Percentiles rank a stretch among this genome's conserved stretches.
Conservation (phyloP, 2,797 vertebrate species). For the Microhierax caerulescens region DNA sequence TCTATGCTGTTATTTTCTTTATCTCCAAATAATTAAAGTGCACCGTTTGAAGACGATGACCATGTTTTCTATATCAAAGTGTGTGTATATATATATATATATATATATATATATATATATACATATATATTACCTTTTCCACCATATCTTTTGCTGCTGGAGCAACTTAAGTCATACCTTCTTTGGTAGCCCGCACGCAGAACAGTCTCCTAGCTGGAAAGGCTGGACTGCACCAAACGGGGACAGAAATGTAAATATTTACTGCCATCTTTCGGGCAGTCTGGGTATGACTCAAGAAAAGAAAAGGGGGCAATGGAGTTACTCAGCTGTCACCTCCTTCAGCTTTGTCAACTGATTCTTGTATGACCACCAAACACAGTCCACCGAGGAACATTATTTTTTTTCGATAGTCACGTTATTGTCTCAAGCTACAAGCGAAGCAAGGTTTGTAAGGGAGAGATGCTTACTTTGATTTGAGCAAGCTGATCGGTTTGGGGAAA, state of each 20-base stretch:
- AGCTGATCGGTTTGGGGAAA: neutral
- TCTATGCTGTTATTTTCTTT: neutral
- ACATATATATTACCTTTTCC: neutral
- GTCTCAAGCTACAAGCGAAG: neutral
- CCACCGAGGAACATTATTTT: neutral
- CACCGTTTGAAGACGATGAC: neutral
- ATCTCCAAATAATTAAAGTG: neutral
- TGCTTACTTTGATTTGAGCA: neutral
- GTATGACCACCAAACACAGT: neutral
- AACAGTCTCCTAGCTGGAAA: neutral
- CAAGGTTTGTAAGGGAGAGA: neutral
- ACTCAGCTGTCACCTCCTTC: neutral
- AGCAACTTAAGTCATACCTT: neutral
- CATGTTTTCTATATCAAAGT: neutral
- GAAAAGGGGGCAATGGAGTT: accelerated
- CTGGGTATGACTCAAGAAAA: neutral
- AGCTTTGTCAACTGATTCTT: neutral
- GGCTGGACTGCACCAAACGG: neutral
- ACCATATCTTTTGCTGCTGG: neutral
- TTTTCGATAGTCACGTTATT: neutral
- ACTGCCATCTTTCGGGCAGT: slow-evolving; percentile 72
- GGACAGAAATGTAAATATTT: slow-evolving; percentile 30
- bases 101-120: too few species aligned
- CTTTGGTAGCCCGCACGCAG: neutral
- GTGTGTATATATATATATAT: too few species aligned